Conservation (phyloP, 1,140 invertebrate genomes). For the Bacillus rossius region DNA sequence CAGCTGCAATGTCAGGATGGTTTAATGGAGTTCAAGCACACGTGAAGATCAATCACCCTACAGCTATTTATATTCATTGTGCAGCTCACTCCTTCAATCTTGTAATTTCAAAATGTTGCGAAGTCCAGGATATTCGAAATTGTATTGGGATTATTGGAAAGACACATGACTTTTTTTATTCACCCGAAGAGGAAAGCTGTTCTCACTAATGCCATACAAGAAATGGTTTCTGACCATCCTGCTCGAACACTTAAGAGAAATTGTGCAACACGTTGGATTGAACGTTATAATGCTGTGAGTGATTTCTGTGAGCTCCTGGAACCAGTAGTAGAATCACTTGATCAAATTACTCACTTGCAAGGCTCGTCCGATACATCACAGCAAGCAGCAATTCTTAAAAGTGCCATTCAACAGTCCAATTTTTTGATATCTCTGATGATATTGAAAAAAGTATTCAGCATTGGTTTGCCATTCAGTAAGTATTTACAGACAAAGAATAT, state of each 20-base stretch:
- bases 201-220: neutral
- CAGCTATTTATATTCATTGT: constrained; percentile 29
- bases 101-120: constrained; percentile 12
- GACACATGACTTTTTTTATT: constrained; percentile 16
- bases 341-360: neutral
- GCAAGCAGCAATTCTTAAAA: neutral
- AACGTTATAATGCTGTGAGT: neutral
- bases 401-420: neutral
- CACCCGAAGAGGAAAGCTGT: neutral
- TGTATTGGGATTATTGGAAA: constrained; percentile 15
- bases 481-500: no score
- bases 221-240: neutral
- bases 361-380: neutral
- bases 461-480: constrained; percentile 1
- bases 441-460: neutral
- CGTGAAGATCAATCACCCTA: constrained; percentile 29
- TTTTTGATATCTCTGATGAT: neutral
- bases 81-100: constrained; percentile 35
- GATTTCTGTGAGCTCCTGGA: no score
- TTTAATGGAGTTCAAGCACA: constrained; percentile 30
- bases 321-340: neutral
- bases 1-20: constrained; percentile 26
- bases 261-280: neutral
- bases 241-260: neutral
- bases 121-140: constrained; percentile 12